Evolutionary conservation across 2,888 invertebrate genomes (phyloP).

Genomic region (Drosophila ezoana): DNA sequence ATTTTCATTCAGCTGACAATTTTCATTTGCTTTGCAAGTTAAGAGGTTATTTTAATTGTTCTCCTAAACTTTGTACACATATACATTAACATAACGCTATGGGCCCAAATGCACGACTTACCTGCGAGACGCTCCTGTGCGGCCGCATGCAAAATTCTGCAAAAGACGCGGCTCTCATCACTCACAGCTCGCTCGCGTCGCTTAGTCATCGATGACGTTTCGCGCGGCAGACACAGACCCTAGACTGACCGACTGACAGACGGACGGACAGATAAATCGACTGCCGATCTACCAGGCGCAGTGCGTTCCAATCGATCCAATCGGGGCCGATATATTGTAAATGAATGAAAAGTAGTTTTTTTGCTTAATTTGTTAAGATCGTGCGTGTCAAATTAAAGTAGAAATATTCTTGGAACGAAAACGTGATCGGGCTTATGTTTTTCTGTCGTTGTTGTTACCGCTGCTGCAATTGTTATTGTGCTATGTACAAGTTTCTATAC

Average conservation of each 20-base stretch:
- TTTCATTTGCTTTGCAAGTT: too few species aligned
- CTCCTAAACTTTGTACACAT: background rate
- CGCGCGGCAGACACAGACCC: slow-evolving; percentile 46
- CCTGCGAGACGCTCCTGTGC: slow-evolving; percentile 49
- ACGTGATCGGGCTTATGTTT: slow-evolving; percentile 32
- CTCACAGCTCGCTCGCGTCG: slow-evolving; percentile 22
- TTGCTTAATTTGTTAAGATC: slow-evolving; percentile 12
- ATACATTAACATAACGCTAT: too few species aligned
- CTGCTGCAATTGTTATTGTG: slow-evolving; percentile 28
- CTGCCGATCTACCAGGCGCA: slow-evolving; percentile 26
- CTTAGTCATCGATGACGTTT: slow-evolving; percentile 75
- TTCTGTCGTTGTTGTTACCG: slow-evolving; percentile 19
- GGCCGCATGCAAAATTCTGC: slow-evolving; percentile 44
- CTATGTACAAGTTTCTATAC: slow-evolving; percentile 65
- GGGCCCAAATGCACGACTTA: slow-evolving; percentile 17
- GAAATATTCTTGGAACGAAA: slow-evolving; percentile 24
- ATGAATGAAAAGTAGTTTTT: slow-evolving; percentile 14
- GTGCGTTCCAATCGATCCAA: slow-evolving; percentile 36
- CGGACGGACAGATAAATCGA: slow-evolving; percentile 2
- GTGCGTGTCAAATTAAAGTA: slow-evolving; percentile 36
- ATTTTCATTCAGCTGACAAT: too few species aligned
- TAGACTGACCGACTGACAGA: slow-evolving; percentile 15
- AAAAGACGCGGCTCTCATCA: slow-evolving; percentile 22
- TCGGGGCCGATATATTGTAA: slow-evolving; percentile 32
- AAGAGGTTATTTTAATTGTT: background rate